These are phyloP conservation scores for Apamea anceps DNA, from an alignment of 2,888 invertebrate species.

Conservation along the genomic window DNA sequence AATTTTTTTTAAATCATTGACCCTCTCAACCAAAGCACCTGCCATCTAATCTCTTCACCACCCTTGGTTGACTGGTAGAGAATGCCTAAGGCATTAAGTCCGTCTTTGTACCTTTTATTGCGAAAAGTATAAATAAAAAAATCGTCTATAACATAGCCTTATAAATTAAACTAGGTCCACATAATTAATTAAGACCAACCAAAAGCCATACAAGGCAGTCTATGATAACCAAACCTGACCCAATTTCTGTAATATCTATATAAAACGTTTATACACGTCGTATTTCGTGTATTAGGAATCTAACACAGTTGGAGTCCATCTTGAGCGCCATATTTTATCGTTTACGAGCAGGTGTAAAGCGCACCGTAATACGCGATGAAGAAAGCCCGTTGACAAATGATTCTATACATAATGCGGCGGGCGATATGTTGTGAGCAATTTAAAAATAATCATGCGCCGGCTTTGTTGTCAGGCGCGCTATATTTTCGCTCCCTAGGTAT, in stretches of 20 bases:
- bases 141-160: neutral
- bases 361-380: constrained; percentile 52
- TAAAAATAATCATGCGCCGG: constrained; percentile 60
- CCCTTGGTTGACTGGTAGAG: too few species aligned
- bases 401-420: constrained; percentile 56
- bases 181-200: neutral
- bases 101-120: too few species aligned
- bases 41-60: too few species aligned
- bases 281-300: constrained; percentile 31
- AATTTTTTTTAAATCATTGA: too few species aligned
- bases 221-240: constrained; percentile 10
- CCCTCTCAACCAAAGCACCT: too few species aligned
- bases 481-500: constrained; percentile 31
- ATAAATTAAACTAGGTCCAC: neutral
- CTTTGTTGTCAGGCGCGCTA: constrained; percentile 55
- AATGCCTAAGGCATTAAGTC: too few species aligned
- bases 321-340: constrained; percentile 57
- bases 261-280: constrained; percentile 19
- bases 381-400: constrained; percentile 62
- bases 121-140: too few species aligned
- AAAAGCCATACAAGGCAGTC: neutral
- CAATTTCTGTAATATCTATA: constrained; percentile 18
- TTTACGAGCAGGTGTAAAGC: constrained; percentile 64
- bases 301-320: constrained; percentile 45
- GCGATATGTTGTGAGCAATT: constrained; percentile 60